Conservation (phyloP, 2,797 vertebrate genomes). For the Lagorchestes hirsutus region DNA sequence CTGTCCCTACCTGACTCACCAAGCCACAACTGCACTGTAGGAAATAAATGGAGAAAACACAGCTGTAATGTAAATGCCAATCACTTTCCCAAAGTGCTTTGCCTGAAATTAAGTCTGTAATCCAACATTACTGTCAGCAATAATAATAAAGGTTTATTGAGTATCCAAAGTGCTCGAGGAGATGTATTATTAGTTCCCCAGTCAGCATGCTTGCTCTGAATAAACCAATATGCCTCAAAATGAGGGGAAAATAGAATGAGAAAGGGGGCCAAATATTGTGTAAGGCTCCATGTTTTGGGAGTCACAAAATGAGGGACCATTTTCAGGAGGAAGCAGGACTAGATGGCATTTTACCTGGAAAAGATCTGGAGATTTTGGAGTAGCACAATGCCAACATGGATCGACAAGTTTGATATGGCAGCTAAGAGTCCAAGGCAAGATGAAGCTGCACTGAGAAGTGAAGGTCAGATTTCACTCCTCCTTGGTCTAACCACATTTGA, state of each 20-base stretch:
- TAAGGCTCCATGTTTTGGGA: background rate
- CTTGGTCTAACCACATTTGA: background rate
- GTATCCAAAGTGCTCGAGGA: constrained; percentile 19
- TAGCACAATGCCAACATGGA: background rate
- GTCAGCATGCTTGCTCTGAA: background rate
- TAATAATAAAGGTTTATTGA: constrained; percentile 6
- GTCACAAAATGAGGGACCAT: background rate
- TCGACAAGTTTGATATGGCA: background rate
- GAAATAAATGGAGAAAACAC: background rate
- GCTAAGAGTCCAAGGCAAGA: background rate
- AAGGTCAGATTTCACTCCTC: background rate
- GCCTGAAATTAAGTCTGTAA: background rate
- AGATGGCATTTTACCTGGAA: background rate
- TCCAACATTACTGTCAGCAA: constrained; percentile 6
- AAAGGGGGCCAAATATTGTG: background rate
- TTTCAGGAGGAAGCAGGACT: background rate
- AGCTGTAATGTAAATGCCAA: background rate
- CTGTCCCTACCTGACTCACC: background rate
- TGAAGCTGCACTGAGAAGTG: background rate
- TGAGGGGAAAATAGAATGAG: background rate
- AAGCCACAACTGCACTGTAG: background rate
- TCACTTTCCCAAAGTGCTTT: background rate
- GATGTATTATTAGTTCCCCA: constrained; percentile 1
- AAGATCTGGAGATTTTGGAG: background rate
- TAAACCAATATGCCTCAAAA: background rate